A percentile compares a stretch with the other conserved stretches of the same genome.
Evolutionary conservation across 2,888 invertebrate genomes (phyloP).

Genomic region (Cosmia pyralina): DNA sequence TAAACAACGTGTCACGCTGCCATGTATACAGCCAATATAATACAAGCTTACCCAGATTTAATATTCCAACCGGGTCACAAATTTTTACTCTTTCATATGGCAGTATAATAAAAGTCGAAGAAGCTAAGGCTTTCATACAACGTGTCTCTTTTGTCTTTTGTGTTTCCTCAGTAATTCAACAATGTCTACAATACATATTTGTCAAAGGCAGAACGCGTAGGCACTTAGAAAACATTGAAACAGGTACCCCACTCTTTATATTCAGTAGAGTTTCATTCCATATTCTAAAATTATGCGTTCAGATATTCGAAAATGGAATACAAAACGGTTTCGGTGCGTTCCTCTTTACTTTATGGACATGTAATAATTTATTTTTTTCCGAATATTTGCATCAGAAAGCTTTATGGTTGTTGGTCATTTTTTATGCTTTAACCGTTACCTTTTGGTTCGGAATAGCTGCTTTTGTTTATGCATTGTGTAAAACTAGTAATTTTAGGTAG

Average conservation of each 20-base stretch:
- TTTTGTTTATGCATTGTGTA: slow-evolving; percentile 2
- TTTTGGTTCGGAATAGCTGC: slow-evolving; percentile 30
- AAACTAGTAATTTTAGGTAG: slow-evolving; percentile 2
- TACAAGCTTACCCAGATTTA: slow-evolving; percentile 51
- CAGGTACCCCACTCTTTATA: slow-evolving; percentile 78
- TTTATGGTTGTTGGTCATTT: slow-evolving; percentile 61
- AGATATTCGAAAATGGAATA: slow-evolving; percentile 79
- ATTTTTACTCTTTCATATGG: slow-evolving; percentile 59
- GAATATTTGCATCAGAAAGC: slow-evolving; percentile 76
- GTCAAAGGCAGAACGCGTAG: slow-evolving; percentile 79
- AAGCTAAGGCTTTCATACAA: slow-evolving; percentile 77
- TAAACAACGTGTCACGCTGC: neutral
- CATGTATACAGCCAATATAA: slow-evolving; percentile 18
- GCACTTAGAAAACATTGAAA: slow-evolving; percentile 81
- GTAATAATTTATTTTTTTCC: slow-evolving; percentile 69
- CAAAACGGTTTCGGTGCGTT: slow-evolving; percentile 73
- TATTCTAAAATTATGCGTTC: slow-evolving; percentile 84
- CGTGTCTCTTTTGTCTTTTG: slow-evolving; percentile 79
- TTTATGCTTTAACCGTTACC: slow-evolving; percentile 49
- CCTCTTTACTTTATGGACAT: slow-evolving; percentile 75
- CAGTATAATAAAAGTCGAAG: slow-evolving; percentile 65
- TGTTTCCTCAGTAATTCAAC: slow-evolving; percentile 79
- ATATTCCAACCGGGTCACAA: slow-evolving; percentile 60
- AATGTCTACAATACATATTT: slow-evolving; percentile 79
- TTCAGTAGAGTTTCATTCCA: slow-evolving; percentile 81